Evolutionary conservation across 2,888 invertebrate genomes (phyloP), one percentile per base, ranked within the genome.

Genomic region (Drosophila lacicola): DNA sequence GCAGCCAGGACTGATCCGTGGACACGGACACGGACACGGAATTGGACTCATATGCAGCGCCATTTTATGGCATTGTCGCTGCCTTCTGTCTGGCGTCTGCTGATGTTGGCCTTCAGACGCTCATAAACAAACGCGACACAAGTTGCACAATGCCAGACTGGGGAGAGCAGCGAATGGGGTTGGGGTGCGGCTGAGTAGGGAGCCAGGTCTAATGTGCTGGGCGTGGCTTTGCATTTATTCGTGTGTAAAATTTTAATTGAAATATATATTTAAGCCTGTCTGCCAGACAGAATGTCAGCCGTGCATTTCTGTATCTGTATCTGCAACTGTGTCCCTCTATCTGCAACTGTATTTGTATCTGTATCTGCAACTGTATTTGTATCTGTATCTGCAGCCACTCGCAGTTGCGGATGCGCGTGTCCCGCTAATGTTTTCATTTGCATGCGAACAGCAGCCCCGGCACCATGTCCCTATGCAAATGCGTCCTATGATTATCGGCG

Each of bases 171-270:
- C 39, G 49, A 21, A 21, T 33, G 25, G 37, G 21, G 10, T 0
- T 14, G 21, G 34, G 37, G 21, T 29, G 33, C 11, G 25, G 19
- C 13, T 13, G 41, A 33, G 9, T 13, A 33, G 19, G 41, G 50
- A 11, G 51, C 19, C 56, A 33, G 42, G 53, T 54, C 86, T 86
- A 82, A 86, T 82, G 86, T 75, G 78, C 70, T 68, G 78, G 86
- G 82, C 82, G 86, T 86, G 86, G 77, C 83, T 70, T 44, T 82
- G 79, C 75, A 88, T 86, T 86, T 81, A 80, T 88, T 82, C 86
- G 83, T 88, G 86, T 81, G 80, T 81, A 82, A 70, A 88, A 86
- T 85, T 86, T 88, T 86, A 86, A 86, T 86, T 86, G 86, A 88
- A 88, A 88, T 86, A 85, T 86, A 86, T 80, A 73, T 87, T 75